Conservation (phyloP, 2,797 vertebrate species). For the Periparus ater region DNA sequence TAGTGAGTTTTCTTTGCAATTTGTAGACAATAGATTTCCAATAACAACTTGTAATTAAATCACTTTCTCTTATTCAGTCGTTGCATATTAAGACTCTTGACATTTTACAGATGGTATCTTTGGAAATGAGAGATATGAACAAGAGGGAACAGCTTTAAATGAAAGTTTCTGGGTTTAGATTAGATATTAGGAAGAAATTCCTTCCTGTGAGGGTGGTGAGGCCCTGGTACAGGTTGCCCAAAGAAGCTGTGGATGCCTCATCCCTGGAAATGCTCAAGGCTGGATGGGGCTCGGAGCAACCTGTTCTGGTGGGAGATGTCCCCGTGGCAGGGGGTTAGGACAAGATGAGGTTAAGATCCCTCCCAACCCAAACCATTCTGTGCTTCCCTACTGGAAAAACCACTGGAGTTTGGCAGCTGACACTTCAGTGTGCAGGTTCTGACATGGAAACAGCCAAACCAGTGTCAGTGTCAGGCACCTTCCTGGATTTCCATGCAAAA, state of each 20-base stretch:
- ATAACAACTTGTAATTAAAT: slow-evolving; percentile 75
- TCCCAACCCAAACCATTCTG: neutral
- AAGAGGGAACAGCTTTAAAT: neutral
- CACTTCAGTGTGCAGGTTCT: accelerated
- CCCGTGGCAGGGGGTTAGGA: accelerated
- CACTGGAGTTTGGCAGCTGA: neutral
- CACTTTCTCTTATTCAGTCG: slow-evolving; percentile 60
- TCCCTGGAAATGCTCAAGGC: neutral
- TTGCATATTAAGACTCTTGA: slow-evolving; percentile 37
- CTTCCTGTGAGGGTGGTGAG: neutral
- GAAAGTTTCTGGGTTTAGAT: neutral
- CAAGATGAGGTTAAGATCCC: neutral
- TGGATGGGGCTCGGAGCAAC: neutral
- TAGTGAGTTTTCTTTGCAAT: slow-evolving; percentile 68
- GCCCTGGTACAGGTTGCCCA: neutral
- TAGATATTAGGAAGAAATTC: neutral
- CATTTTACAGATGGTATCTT: slow-evolving; percentile 54
- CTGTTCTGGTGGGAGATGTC: accelerated
- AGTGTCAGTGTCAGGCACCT: accelerated
- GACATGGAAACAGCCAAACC: neutral
- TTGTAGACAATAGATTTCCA: slow-evolving; percentile 72
- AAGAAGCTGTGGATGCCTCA: neutral
- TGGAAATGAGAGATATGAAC: slow-evolving; percentile 37
- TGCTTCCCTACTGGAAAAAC: neutral
- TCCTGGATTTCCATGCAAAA: neutral